Base-by-base conservation (phyloP, 1,140 invertebrate genomes). In the Drosophila kurseongensis region DNA sequence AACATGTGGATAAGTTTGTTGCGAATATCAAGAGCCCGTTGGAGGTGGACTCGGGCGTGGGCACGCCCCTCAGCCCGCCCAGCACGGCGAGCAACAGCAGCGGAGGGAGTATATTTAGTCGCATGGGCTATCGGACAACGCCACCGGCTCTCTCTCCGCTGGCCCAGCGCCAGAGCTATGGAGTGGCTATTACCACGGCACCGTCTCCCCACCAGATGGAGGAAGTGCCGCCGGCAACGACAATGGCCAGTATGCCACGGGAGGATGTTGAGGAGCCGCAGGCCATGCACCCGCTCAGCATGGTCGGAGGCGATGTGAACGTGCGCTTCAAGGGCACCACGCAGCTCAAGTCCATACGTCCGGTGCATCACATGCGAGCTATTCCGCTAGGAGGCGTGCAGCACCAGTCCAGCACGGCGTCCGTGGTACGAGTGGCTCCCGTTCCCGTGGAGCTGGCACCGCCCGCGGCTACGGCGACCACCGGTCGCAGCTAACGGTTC, bases 271-370 rank as follows among this genome's bases (percentile, higher is more conserved):
- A 85, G 5, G 88, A 62, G 16, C 84, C 90, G 32, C 93, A 94
- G 45, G 88, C 91, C 40, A 91, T 94, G 67, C 94, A 94, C 88
- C 94, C 94, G 1, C 72, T 95, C 1, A 94, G 94, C 67, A 93
- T 94, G 50, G 93, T 93, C 16, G 94, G 93, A 23, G 94, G 93
- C 50, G 95, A 95, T 80, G 95, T 96, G 2, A 94, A 94, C 83
- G 94, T 95, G 44, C 94, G 94, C 61, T 95, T 94, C 72, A 95
- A 94, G 57, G 95, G 95, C 36, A 95, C 95, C 3, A 95, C 95
- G 4, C 95, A 95, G 90, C 82, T 95, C 42, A 95, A 95, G 83
- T 86, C 91, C 8, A 86, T 91, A 51, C 73, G 90, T 42, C 91
- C 91, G 10, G 73, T 89, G 38, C 91, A 92, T 58, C 85, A 92